These are phyloP conservation scores for Clitarchus hookeri DNA, from an alignment of 2,888 invertebrate genomes.

Conservation along the genomic window DNA sequence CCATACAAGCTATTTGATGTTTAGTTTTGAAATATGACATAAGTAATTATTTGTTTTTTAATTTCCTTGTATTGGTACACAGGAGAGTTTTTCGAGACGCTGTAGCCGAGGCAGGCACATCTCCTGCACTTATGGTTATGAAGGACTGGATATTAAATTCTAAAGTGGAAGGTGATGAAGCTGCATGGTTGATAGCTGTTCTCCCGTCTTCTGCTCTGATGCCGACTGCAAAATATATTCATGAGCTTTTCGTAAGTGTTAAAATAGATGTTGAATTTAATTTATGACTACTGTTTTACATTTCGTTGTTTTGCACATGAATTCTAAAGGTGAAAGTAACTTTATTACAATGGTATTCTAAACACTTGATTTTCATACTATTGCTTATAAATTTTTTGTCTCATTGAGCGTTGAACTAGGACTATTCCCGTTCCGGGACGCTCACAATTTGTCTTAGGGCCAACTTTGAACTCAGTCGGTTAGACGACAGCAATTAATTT, in stretches of 20 bases:
- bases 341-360: too few relatives aligned
- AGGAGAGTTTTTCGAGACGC: slow-evolving; percentile 65
- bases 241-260: slow-evolving; percentile 60
- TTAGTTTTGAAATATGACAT: not conserved
- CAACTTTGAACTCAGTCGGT: too few relatives aligned
- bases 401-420: too few relatives aligned
- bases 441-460: too few relatives aligned
- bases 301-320: too few relatives aligned
- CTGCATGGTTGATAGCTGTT: slow-evolving; percentile 62
- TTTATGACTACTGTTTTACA: not conserved
- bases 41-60: not conserved
- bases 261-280: not conserved
- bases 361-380: too few relatives aligned
- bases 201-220: slow-evolving; percentile 61
- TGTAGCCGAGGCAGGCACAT: slow-evolving; percentile 69
- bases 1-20: not conserved
- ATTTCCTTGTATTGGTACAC: not conserved
- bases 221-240: slow-evolving; percentile 67
- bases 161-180: slow-evolving; percentile 62
- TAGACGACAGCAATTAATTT: too few relatives aligned
- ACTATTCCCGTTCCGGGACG: too few relatives aligned
- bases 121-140: slow-evolving; percentile 66
- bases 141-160: slow-evolving; percentile 63
- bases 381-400: too few relatives aligned
- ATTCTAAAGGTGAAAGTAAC: too few relatives aligned